A percentile compares a stretch with the other conserved stretches of the same genome.
These are phyloP conservation scores for Herpetotheres cachinnans DNA, from an alignment of 2,113 vertebrate species.

Conservation along the genomic window DNA sequence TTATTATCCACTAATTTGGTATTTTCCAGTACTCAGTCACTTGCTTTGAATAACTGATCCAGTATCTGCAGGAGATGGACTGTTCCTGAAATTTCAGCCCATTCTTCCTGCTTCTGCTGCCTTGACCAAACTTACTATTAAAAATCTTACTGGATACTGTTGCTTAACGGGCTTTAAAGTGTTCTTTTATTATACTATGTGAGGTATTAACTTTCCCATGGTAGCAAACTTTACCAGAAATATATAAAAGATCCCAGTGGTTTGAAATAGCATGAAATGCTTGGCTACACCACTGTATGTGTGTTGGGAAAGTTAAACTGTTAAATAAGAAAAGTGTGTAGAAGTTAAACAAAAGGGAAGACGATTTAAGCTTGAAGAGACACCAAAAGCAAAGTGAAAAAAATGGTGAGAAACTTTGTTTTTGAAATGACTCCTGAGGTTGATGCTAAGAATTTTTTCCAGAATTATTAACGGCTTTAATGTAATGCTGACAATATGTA, in stretches of 20 bases:
- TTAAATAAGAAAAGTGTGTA: not conserved
- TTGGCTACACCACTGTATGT: not conserved
- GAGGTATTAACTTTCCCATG: not conserved
- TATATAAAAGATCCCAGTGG: not conserved
- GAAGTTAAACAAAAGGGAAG: not conserved
- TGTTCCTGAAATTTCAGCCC: constrained; percentile 36
- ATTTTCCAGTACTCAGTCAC: constrained; percentile 2
- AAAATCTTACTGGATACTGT: not conserved
- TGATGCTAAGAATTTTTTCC: not conserved
- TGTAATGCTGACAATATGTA: not conserved
- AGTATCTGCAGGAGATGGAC: not conserved
- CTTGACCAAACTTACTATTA: not conserved
- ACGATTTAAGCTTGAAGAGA: not conserved
- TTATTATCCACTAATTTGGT: constrained; percentile 16
- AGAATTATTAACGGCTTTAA: not conserved
- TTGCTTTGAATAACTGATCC: constrained; percentile 4
- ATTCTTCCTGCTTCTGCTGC: constrained; percentile 23
- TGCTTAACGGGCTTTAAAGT: not conserved
- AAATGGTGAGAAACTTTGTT: not conserved
- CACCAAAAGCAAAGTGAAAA: not conserved
- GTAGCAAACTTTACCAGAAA: not conserved
- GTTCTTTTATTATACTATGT: not conserved
- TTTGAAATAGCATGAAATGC: not conserved
- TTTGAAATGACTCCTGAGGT: not conserved
- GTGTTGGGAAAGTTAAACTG: not conserved